These are phyloP conservation scores for Tenebrio molitor DNA, from an alignment of 1,140 invertebrate species.

Conservation along the genomic window DNA sequence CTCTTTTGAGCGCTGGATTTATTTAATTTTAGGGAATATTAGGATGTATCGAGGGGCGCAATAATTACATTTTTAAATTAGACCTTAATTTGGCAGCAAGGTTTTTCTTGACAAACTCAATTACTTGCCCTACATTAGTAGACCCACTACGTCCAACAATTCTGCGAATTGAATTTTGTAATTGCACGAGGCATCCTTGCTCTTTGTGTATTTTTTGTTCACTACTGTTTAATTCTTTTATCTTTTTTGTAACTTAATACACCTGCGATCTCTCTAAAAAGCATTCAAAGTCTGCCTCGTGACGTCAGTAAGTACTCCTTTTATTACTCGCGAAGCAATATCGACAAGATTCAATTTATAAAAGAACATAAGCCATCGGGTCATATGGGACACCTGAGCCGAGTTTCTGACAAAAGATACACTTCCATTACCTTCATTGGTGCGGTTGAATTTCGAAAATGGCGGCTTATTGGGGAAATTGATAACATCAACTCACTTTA, in stretches of 20 bases:
- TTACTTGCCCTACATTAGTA: too few species aligned
- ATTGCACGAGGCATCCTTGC: too few species aligned
- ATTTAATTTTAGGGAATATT: too few species aligned
- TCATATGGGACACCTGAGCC: conserved; percentile 51
- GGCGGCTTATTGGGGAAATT: conserved; percentile 31
- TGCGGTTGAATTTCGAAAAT: conserved; percentile 37
- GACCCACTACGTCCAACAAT: too few species aligned
- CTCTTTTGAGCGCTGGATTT: too few species aligned
- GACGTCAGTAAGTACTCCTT: conserved; percentile 34
- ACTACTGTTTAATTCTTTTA: neutral
- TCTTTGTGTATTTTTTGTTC: too few species aligned
- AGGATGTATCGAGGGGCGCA: too few species aligned
- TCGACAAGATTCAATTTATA: conserved; percentile 50
- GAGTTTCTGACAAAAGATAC: conserved; percentile 42
- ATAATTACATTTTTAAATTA: too few species aligned
- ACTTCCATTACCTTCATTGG: conserved; percentile 44
- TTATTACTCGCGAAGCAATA: conserved; percentile 45
- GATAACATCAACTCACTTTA: conserved; percentile 34
- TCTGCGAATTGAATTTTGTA: too few species aligned
- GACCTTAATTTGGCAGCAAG: too few species aligned
- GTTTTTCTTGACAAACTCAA: too few species aligned
- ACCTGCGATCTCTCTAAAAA: conserved; percentile 12
- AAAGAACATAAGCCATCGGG: conserved; percentile 50
- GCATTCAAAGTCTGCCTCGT: conserved; percentile 9
- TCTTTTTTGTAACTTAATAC: neutral